Evolutionary conservation across 2,797 vertebrate species (phyloP).

Genomic region (Ispidina picta): DNA sequence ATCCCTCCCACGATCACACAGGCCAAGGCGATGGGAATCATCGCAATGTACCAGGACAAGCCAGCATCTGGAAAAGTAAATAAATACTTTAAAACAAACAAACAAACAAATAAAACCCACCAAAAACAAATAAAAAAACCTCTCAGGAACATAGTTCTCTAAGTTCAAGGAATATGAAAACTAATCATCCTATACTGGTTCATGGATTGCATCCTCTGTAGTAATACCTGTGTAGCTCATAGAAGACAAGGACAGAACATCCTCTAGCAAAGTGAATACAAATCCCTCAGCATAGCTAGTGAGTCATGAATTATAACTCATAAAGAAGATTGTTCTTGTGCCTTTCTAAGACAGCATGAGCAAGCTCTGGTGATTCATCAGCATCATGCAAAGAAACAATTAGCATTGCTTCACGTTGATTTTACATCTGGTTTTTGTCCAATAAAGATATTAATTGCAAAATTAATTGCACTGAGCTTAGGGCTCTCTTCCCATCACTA

Average conservation of each 20-base stretch:
- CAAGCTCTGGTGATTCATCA: conserved; percentile 24
- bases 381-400: not conserved
- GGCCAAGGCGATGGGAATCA: conserved; percentile 61
- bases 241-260: not conserved
- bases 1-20: conserved; percentile 62
- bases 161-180: not conserved
- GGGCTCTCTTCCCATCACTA: not conserved
- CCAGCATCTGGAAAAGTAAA: conserved; percentile 66
- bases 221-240: not conserved
- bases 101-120: not conserved
- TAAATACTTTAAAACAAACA: not conserved
- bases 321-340: not conserved
- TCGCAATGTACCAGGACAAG: conserved; percentile 71
- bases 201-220: not conserved
- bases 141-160: not conserved
- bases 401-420: not conserved
- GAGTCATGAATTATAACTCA: not conserved
- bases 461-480: not conserved
- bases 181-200: not conserved
- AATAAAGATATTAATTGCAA: not conserved
- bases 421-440: not conserved
- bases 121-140: no score
- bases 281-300: not conserved
- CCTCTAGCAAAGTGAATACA: not conserved
- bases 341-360: not conserved